A percentile compares a stretch with the other conserved stretches of the same genome.
phyloP scores from a whole-genome alignment of 2,797 vertebrate species.

The Perodicticus potto region DNA sequence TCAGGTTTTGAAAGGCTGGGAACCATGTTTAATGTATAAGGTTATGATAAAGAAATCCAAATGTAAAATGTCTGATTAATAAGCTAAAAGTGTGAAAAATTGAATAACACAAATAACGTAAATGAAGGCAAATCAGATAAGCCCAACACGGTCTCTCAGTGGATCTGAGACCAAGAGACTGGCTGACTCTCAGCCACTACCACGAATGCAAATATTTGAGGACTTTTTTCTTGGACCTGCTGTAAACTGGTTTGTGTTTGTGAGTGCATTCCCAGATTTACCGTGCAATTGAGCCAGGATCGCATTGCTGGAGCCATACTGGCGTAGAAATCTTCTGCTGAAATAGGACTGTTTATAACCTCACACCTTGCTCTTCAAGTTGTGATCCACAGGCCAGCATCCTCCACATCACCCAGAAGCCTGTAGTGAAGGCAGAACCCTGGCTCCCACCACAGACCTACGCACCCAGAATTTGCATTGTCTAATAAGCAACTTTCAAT shows the following conservation, averaged over 20 bases:
- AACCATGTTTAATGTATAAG: not conserved
- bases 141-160: not conserved
- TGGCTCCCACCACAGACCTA: too few species aligned
- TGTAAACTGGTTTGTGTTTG: not conserved
- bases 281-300: too few species aligned
- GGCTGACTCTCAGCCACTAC: not conserved
- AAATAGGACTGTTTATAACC: not conserved
- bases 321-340: not conserved
- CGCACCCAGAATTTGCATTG: not conserved
- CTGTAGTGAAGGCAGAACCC: too few species aligned
- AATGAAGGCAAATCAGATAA: not conserved
- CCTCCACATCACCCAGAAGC: too few species aligned
- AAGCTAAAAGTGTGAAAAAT: not conserved
- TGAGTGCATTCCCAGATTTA: not conserved
- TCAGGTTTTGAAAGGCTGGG: not conserved
- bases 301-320: not conserved
- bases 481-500: not conserved
- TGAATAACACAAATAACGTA: not conserved
- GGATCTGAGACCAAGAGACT: not conserved
- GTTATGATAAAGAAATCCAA: not conserved
- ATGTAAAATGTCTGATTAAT: not conserved
- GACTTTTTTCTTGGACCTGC: not conserved
- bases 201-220: not conserved
- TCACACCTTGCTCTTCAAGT: not conserved
- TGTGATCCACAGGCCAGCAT: too few species aligned